Base-by-base conservation (phyloP, 2,888 invertebrate genomes). In the Caenorhabditis plicata region DNA sequence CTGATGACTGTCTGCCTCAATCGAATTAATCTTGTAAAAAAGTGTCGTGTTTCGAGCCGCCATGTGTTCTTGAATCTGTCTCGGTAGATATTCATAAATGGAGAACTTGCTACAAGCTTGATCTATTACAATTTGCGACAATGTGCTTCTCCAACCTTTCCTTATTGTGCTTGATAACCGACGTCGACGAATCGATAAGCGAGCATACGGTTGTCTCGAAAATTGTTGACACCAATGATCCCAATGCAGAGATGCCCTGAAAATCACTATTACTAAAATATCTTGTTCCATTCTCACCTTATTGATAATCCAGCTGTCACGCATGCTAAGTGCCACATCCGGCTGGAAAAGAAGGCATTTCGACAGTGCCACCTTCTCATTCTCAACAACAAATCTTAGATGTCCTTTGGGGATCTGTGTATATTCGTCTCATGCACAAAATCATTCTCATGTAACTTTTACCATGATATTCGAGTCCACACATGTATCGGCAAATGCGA, bases 61-160 rank as follows among this genome's bases (percentile, higher is more conserved):
- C 50, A 77, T 61, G 49, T 74, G 71, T n/a, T 70, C 64, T 40
- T 67, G 57, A 36, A 71, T 70, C 44, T 76, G 75, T 11, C 53
- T 58, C 17, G 77, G 77, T 19, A 76, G 40, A 13, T 73, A 44
- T 8, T 64, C 54, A 38, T 63, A 64, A 15, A 77, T 63, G 7
- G 76, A 73, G 25, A 77, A 61, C 47, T 72, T 71, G 31, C 74
- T 74, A 46, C 25, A 74, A 71, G 15, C 4, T 11, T 32, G 15
- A 41, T 39, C 23, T 15, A 9, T 33, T 31, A n/a, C 4, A 32
- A 22, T 7, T n/a, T n/a, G n/a, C n/a, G n/a, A n/a, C 43, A 15
- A 44, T 42, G 4, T 11, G 20, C 11, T n/a, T 13, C 5, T 33
- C 8, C 9, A n/a, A 33, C 26, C 54, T 25, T 15, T 53, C 53